Percentiles rank a stretch among this genome's conserved stretches.
phyloP scores from a whole-genome alignment of 2,797 vertebrate genomes.

The Arctocebus calabarensis region DNA sequence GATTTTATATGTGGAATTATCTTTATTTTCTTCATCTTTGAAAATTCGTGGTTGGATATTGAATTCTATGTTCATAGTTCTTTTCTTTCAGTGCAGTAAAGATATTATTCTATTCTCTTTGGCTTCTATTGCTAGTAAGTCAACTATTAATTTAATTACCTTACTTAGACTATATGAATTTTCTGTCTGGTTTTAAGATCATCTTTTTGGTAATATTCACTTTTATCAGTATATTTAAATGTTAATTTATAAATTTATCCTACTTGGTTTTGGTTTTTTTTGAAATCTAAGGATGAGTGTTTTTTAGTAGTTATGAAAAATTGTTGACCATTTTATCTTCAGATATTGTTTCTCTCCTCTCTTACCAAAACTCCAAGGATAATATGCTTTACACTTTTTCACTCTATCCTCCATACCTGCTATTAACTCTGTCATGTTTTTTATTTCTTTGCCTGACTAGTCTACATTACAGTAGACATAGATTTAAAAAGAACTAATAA shows the following conservation, averaged over 20 bases:
- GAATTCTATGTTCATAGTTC: neutral
- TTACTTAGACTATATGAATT: neutral
- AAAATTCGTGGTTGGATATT: neutral
- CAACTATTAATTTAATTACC: neutral
- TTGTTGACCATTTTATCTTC: neutral
- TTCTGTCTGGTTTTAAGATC: neutral
- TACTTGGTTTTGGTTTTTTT: neutral
- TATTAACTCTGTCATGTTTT: neutral
- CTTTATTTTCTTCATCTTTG: neutral
- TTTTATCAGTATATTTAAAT: constrained; percentile 17
- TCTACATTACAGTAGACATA: neutral
- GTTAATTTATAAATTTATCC: neutral
- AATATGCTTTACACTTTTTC: neutral
- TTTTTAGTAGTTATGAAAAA: neutral
- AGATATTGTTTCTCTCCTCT: constrained; percentile 19
- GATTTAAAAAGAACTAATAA: too few species aligned
- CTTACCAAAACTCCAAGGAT: neutral
- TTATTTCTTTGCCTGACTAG: neutral
- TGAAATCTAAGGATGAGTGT: neutral
- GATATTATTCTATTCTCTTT: neutral
- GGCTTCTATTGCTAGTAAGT: neutral
- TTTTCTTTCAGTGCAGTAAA: neutral
- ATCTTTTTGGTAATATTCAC: neutral
- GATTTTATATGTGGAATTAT: neutral
- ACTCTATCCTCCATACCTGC: neutral